Base-by-base conservation (phyloP, 2,888 invertebrate species). In the Macaria liturata region DNA sequence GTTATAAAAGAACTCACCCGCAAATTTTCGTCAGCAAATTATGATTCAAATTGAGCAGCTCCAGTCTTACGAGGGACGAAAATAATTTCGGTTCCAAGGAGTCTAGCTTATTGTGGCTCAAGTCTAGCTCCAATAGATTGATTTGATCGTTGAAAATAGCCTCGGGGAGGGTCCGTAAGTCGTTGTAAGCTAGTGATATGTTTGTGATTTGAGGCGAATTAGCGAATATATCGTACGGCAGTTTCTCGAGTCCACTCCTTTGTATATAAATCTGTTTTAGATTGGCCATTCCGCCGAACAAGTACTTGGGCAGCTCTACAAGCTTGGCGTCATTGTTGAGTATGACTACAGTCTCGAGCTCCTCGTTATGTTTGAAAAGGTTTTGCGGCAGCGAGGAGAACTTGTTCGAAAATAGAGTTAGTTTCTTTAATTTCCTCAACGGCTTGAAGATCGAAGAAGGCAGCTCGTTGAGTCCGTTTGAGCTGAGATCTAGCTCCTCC, bases 361-460 rank as follows among this genome's bases (percentile, higher is more conserved):
- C 87, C 30, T 78, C 80, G 70, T 94, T 95, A 57, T 90, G 84
- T 57, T 78, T 79, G 66, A 95, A 94, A 46, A 95, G 81, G 65
- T 92, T 92, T 56, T 85, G 86, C 3, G 95, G 95, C 55, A 96
- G 72, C n/a, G 92, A 81, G 4, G 89, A 88, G 65, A 96, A 94
- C 67, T 93, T 93, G 74, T 96, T 96, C n/a, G 89, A 91, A 75
- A 93, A 94, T 62, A 97, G 86, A 74, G 95, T 94, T 46, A 97
- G 81, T 60, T 88, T 91, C 63, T 90, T 92, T 46, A 96, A 83
- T 74, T 94, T 94, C 37, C 82, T 86, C 54, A 96, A 82, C 60
- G 93, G 88, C 54, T 91, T 82, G 74, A 96, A 96, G 49, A 95
- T 89, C 67, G 93, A 93, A 5, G 90, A 78, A 0, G 94, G 93